Base-by-base conservation (phyloP, 2,797 vertebrate species). In the Cyprinodon diabolis region DNA sequence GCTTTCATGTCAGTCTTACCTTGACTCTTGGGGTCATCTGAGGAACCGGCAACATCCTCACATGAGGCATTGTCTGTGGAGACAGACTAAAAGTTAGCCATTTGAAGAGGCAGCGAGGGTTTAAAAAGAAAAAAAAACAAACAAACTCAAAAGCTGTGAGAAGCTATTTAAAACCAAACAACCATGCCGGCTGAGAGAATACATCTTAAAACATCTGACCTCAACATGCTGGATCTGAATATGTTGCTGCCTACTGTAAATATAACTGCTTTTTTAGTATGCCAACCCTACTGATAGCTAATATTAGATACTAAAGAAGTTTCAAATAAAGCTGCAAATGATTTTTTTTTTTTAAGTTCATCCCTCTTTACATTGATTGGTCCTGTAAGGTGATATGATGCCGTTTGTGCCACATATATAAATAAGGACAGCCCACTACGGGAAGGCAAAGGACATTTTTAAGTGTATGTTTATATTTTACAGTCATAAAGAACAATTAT, bases 1-100 rank as follows among this genome's bases (percentile, higher is more conserved):
- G 58, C 62, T 51, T 11, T 23, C 14, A 7, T 19, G 9, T 71
- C 11, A 15, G 19, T 84, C 93, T 96, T 95, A 99, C 98, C 97
- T 92, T 97, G 96, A 93, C 93, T 92, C 93, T 94, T 96, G 76
- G 96, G 96, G 86, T 98, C 97, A 77, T 98, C 96, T 81, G 84
- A 93, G 90, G 94, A 96, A 85, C 92, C 94, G 72, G 94, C 94
- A 77, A 98, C 93, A 80, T 99, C 98, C 91, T 98, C 97, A 80
- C 96, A 97, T 74, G 97, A 99, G 62, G 93, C 93, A 15, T 95
- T 93, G 89, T 95, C 97, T 95, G 84, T 23, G 75, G 74, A 77
- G 25, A 85, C 9, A 78, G 23, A 90, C 10, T 55, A 4, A 0
- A 68, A 1, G 9, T 56, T 56, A 56, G 55, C n/a, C 21, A 23